Base-by-base conservation (phyloP, 2,113 vertebrate species). In the Mesitornis unicolor region DNA sequence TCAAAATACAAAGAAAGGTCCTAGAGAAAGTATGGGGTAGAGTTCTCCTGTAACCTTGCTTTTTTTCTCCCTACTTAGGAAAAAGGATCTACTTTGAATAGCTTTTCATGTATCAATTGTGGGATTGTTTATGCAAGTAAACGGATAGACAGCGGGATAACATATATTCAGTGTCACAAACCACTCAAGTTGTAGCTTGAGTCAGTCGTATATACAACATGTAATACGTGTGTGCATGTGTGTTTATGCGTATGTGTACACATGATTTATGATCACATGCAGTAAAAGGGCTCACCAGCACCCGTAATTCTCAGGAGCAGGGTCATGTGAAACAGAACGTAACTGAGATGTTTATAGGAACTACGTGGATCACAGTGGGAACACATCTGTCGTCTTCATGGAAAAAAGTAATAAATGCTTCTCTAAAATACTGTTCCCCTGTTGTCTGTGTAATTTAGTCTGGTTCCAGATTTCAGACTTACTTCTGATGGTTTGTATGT, bases 351-450 rank as follows among this genome's bases (percentile, higher is more conserved):
- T 68, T 95, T 91, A 25, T 53, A 51, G 77, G 78, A 20, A 47
- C 70, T 85, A 28, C 47, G 61, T 77, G 54, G 71, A 74, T 56
- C 74, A n/a, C 40, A 28, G 33, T 61, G 33, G 81, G 65, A 89
- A 51, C 42, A 40, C 21, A 51, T 54, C 78, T 81, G 45, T 40
- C 65, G 10, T 79, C 83, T 91, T 78, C 40, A 60, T 70, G 90
- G 24, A 13, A 12, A 42, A n/a, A 26, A 56, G 21, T 43, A 74
- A 75, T 85, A 89, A 83, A 79, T 38, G 6, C 7, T 69, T 60
- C 56, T 84, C 47, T 89, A 91, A 95, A 96, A 84, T 78, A 95
- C 51, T 69, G 33, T 64, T 95, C 87, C 84, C 82, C 90, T 13
- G 18, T 76, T 87, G 26, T 59, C 42, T 45, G 22, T 1, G 14